Evolutionary conservation across 1,140 invertebrate genomes (phyloP), one percentile per base, ranked within the genome.

Genomic region (Piezodorus guildinii): DNA sequence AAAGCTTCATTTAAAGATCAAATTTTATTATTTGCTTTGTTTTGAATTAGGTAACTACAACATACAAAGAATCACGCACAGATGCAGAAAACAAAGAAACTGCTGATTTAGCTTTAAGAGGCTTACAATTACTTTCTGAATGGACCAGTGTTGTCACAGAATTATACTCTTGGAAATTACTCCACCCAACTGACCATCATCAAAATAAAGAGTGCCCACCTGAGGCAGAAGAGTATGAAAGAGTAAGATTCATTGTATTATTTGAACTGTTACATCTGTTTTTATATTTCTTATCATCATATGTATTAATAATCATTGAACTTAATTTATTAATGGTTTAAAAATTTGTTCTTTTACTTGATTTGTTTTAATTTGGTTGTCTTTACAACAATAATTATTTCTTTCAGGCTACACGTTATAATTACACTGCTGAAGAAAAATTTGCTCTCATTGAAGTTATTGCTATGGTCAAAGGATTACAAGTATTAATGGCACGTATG

Each of bases 161-260:
- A 78, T 77, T 98, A 68, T 97, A 96, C 75, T 96, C 92, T 4
- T 99, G 95, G 95, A 99, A 99, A 77, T 78, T 99, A 39, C 78
- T 98, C 65, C 94, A 99, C 77, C 96, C 96, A 9, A 98, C 96
- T 3, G 95, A 98, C 77, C 92, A 96, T 74, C 91, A 96, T 75
- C 88, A 91, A 75, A 99, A 98, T 74, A 88, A 92, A 67, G 84
- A 92, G 70, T 99, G 96, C 73, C 96, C 96, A 0, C 80, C 83
- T 19, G 94, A 98, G 73, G 96, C 96, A n/a, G 96, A 99, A 78
- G 95, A 98, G 78, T 99, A 99, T 76, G 97, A 99, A 80, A 81
- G 95, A 76, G 90, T 90, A 73, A 23, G 45, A 39, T 39, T 39
- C 12, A 39, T 10, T 39, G 34, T 39, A 30, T 9, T 5, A 30